phyloP scores from a whole-genome alignment of 2,888 invertebrate species.

The Dorcus parallelipipedus region DNA sequence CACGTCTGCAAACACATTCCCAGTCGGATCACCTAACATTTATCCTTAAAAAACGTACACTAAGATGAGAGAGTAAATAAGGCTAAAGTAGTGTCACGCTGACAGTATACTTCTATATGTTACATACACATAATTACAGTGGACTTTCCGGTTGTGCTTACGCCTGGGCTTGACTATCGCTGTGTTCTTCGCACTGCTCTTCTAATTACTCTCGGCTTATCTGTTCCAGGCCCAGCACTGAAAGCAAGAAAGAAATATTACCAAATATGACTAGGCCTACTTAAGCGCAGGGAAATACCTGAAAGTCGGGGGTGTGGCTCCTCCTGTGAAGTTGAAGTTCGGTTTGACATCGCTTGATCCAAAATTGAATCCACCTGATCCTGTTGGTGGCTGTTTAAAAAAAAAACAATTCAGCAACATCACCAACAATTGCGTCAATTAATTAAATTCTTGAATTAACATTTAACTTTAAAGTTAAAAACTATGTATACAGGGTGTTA shows the following conservation, averaged over 20 bases:
- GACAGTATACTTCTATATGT: conserved; percentile 15
- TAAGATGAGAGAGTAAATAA: conserved; percentile 18
- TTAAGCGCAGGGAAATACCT: conserved; percentile 26
- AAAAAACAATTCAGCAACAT: too few species aligned
- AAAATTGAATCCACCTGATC: conserved; percentile 42
- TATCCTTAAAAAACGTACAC: conserved; percentile 6
- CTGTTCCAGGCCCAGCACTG: conserved; percentile 32
- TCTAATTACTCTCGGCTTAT: conserved; percentile 47
- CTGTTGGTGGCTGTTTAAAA: conserved; percentile 20
- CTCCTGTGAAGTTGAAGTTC: conserved; percentile 52
- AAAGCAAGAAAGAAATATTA: not conserved
- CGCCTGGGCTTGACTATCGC: conserved; percentile 39
- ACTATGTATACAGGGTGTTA: conserved; percentile 7
- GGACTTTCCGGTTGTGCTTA: not conserved
- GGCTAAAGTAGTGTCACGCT: conserved; percentile 20
- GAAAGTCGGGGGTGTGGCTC: conserved; percentile 45
- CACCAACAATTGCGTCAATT: too few species aligned
- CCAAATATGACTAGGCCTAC: not conserved
- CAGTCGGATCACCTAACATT: conserved; percentile 5
- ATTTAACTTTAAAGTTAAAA: too few species aligned
- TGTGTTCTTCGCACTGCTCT: conserved; percentile 50
- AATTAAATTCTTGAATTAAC: too few species aligned
- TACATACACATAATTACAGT: conserved; percentile 12
- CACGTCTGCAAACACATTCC: conserved; percentile 10
- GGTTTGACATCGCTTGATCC: conserved; percentile 45